Conservation (phyloP, 2,113 vertebrate genomes). For the Mohoua ochrocephala region DNA sequence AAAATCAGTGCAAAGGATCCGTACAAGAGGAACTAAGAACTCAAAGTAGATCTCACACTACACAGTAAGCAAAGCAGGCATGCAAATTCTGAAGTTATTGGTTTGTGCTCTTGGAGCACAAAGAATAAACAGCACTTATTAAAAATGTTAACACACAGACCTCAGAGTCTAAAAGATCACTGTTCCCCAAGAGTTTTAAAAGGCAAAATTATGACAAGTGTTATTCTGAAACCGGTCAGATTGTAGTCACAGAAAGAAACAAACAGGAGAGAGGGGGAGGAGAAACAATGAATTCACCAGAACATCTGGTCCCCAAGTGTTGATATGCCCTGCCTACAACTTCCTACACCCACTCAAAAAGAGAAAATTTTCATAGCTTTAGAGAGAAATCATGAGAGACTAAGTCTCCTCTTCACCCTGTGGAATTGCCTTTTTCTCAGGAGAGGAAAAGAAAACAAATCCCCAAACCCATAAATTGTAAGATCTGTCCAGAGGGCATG, state of each 20-base stretch:
- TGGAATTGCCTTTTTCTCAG: constrained; percentile 23
- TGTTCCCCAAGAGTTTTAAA: neutral
- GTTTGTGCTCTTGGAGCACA: neutral
- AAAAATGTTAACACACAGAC: neutral
- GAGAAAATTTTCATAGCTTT: constrained; percentile 29
- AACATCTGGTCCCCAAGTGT: constrained; percentile 48
- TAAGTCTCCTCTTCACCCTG: neutral
- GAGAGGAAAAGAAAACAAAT: constrained; percentile 2
- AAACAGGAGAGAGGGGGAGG: constrained; percentile 18
- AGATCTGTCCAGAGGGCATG: neutral
- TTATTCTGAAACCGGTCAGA: neutral
- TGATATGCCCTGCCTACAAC: constrained; percentile 36
- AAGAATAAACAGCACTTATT: neutral
- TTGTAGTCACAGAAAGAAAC: neutral
- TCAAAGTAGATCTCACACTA: neutral
- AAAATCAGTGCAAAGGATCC: neutral
- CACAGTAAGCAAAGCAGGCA: neutral
- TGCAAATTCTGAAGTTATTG: neutral
- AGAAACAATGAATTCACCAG: constrained; percentile 23
- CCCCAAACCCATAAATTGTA: neutral
- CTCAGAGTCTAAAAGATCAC: neutral
- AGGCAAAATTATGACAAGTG: neutral
- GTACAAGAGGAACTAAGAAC: neutral
- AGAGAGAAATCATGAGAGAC: constrained; percentile 22
- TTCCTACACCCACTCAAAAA: constrained; percentile 58